phyloP scores from a whole-genome alignment of 2,797 vertebrate species.

The Leuciscus waleckii region DNA sequence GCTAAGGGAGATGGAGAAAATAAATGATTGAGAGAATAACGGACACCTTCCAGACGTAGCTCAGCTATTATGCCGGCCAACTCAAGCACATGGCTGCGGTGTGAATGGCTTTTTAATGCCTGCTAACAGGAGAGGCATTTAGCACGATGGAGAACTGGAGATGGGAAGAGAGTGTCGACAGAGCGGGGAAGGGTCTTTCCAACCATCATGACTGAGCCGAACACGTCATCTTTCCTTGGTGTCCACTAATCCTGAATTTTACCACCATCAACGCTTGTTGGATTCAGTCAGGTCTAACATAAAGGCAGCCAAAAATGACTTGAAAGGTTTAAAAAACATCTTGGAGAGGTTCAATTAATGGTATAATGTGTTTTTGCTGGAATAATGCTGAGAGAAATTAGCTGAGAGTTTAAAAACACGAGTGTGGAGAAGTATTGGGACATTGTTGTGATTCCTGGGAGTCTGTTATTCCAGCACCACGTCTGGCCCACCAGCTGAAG shows the following conservation, averaged over 20 bases:
- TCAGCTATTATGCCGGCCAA: slow-evolving; percentile 71
- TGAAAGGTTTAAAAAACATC: not conserved
- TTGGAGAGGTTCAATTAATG: slow-evolving; percentile 23
- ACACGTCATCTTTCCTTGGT: slow-evolving; percentile 15
- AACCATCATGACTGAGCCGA: slow-evolving; percentile 5
- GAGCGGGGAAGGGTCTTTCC: slow-evolving; percentile 55
- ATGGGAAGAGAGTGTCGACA: slow-evolving; percentile 66
- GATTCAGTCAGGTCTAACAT: slow-evolving; percentile 8
- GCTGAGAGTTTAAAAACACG: slow-evolving; percentile 18
- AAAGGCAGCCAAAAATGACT: slow-evolving; percentile 12
- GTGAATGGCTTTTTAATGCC: slow-evolving; percentile 80
- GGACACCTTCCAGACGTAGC: slow-evolving; percentile 59
- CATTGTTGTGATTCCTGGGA: slow-evolving; percentile 24
- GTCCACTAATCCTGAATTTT: slow-evolving; percentile 15
- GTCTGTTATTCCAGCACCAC: slow-evolving; percentile 13
- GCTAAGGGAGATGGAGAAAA: slow-evolving; percentile 44
- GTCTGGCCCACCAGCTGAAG: not conserved
- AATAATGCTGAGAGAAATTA: slow-evolving; percentile 21
- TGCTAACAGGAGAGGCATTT: slow-evolving; percentile 74
- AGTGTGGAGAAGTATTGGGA: slow-evolving; percentile 14
- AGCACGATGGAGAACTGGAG: slow-evolving; percentile 63
- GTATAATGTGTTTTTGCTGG: slow-evolving; percentile 40
- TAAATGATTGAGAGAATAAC: slow-evolving; percentile 33
- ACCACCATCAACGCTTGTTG: not conserved
- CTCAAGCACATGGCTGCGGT: slow-evolving; percentile 71